phyloP scores from a whole-genome alignment of 2,797 vertebrate species.

The Falco peregrinus region DNA sequence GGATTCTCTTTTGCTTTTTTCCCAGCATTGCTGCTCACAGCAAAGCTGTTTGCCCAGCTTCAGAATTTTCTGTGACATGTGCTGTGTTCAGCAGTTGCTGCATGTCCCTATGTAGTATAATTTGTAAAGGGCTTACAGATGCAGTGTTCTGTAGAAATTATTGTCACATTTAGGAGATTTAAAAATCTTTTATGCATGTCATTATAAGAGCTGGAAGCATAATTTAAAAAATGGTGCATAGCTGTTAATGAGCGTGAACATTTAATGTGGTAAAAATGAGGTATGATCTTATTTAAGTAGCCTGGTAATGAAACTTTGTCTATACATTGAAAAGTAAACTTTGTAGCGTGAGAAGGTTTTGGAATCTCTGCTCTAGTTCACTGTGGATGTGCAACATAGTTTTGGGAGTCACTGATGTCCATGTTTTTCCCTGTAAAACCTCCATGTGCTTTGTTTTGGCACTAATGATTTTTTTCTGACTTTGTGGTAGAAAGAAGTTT shows the following conservation, averaged over 20 bases:
- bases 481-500: background rate
- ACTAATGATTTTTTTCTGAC: background rate
- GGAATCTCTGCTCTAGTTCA: background rate
- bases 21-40: background rate
- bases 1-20: background rate
- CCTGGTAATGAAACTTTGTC: background rate
- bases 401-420: background rate
- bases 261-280: background rate
- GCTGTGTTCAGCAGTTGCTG: background rate
- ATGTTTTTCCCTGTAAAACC: background rate
- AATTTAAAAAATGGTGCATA: accelerated
- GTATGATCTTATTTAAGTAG: background rate
- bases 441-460: background rate
- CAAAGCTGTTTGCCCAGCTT: background rate
- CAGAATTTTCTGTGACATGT: background rate
- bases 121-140: background rate
- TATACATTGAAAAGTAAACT: background rate
- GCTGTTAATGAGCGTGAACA: background rate
- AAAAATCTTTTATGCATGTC: background rate
- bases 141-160: background rate
- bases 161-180: background rate
- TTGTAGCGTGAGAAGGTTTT: background rate
- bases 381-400: background rate
- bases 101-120: background rate
- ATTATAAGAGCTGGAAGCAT: background rate